phyloP scores from a whole-genome alignment of 2,113 vertebrate genomes.

The Rhinolophus sinicus region DNA sequence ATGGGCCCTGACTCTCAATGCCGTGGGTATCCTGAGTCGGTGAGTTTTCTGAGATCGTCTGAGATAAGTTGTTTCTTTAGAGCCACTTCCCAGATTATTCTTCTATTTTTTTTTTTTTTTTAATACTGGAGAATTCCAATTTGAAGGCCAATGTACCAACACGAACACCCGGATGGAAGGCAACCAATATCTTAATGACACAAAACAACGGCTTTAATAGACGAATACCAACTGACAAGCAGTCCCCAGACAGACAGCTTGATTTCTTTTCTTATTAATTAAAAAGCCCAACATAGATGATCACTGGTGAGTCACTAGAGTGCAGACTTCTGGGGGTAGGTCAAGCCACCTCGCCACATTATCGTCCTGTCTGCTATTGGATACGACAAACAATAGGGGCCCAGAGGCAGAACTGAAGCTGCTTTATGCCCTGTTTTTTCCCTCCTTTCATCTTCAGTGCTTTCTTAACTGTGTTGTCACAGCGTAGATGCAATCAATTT shows the following conservation, averaged over 20 bases:
- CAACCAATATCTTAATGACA: constrained; percentile 59
- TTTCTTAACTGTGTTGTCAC: background rate
- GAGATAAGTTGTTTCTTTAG: background rate
- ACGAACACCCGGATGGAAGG: constrained; percentile 64
- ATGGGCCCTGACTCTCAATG: fast-evolving
- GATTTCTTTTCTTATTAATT: constrained; percentile 74
- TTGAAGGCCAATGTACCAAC: constrained; percentile 70
- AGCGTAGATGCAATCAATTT: constrained; percentile 15
- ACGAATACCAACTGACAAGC: constrained; percentile 57
- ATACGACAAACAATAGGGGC: background rate
- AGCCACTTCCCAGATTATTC: background rate
- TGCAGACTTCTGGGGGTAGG: background rate
- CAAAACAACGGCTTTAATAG: constrained; percentile 72
- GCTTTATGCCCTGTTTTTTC: background rate
- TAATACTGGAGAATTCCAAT: background rate
- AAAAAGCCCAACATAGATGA: constrained; percentile 70
- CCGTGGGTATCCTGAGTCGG: background rate
- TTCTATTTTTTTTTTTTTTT: background rate
- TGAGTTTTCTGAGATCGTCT: background rate
- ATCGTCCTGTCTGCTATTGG: background rate
- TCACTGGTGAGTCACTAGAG: constrained; percentile 71
- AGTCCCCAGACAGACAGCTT: constrained; percentile 52
- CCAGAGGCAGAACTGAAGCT: background rate
- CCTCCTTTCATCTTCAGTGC: background rate
- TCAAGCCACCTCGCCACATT: background rate